Conservation (phyloP, 2,113 vertebrate genomes). For the Malurus melanocephalus region DNA sequence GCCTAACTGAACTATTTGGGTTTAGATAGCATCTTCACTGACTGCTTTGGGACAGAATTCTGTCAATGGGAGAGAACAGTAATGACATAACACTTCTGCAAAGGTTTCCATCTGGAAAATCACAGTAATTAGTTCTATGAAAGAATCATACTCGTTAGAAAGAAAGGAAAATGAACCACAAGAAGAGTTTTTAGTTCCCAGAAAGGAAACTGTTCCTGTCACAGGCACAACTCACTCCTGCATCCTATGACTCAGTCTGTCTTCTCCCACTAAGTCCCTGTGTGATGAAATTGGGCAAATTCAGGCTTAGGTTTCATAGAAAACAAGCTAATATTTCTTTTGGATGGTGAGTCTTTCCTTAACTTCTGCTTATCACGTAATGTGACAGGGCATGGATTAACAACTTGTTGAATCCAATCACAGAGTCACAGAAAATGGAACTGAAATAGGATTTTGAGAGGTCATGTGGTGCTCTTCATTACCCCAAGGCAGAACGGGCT, state of each 20-base stretch:
- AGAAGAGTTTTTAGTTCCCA: neutral
- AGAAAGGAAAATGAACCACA: neutral
- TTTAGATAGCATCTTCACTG: neutral
- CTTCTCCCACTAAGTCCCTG: neutral
- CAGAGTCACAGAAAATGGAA: slow-evolving; percentile 4
- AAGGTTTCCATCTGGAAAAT: neutral
- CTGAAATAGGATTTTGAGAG: neutral
- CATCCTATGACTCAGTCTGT: neutral
- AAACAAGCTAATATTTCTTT: slow-evolving; percentile 20
- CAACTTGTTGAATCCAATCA: slow-evolving; percentile 1
- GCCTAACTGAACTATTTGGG: neutral
- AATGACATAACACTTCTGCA: neutral
- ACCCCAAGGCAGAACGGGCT: neutral
- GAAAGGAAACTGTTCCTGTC: neutral
- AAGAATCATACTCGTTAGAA: neutral
- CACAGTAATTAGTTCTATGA: neutral
- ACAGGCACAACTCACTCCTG: neutral
- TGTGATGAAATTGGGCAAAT: neutral
- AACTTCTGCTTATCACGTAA: neutral
- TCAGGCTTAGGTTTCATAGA: neutral
- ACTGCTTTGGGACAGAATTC: neutral
- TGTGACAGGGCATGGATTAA: neutral
- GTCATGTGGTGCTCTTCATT: neutral
- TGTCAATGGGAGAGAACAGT: neutral
- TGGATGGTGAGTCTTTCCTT: neutral